Evolutionary conservation across 2,113 vertebrate genomes (phyloP).

Genomic region (Eudorcas thomsonii): DNA sequence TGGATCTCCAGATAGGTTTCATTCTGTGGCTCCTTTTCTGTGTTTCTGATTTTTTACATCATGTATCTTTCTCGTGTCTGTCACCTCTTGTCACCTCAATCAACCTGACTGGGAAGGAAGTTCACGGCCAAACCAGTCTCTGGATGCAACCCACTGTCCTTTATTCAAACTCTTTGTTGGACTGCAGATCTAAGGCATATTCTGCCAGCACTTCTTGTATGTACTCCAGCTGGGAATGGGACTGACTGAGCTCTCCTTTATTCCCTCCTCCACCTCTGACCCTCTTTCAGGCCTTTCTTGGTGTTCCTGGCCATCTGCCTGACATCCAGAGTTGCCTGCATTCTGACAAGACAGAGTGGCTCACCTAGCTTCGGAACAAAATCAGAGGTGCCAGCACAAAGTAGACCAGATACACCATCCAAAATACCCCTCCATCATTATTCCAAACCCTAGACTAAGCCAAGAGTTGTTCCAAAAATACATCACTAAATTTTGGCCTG

Average conservation of each 20-base stretch:
- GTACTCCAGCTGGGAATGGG: not conserved
- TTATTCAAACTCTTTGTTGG: conserved; percentile 2
- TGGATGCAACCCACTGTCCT: not conserved
- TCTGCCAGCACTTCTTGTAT: not conserved
- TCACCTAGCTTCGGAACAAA: conserved; percentile 64
- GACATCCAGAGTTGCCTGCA: conserved; percentile 49
- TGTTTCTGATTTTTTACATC: not conserved
- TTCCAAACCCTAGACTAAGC: conserved; percentile 41
- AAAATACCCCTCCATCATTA: conserved; percentile 57
- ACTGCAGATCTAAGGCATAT: not conserved
- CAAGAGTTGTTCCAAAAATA: conserved; percentile 65
- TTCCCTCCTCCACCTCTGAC: conserved; percentile 6
- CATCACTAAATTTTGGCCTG: conserved; percentile 59
- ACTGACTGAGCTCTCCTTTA: not conserved
- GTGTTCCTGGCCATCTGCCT: conserved; percentile 59
- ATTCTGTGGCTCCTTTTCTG: not conserved
- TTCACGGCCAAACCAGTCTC: not conserved
- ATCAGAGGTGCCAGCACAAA: conserved; percentile 61
- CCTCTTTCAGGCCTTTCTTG: conserved; percentile 38
- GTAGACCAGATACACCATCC: conserved; percentile 59
- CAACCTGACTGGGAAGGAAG: not conserved
- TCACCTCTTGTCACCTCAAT: not conserved
- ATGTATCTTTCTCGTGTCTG: not conserved
- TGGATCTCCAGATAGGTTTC: not conserved
- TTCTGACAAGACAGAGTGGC: conserved; percentile 60